These are phyloP conservation scores for Phyllopteryx taeniolatus DNA, from an alignment of 2,113 vertebrate genomes.

Conservation along the genomic window DNA sequence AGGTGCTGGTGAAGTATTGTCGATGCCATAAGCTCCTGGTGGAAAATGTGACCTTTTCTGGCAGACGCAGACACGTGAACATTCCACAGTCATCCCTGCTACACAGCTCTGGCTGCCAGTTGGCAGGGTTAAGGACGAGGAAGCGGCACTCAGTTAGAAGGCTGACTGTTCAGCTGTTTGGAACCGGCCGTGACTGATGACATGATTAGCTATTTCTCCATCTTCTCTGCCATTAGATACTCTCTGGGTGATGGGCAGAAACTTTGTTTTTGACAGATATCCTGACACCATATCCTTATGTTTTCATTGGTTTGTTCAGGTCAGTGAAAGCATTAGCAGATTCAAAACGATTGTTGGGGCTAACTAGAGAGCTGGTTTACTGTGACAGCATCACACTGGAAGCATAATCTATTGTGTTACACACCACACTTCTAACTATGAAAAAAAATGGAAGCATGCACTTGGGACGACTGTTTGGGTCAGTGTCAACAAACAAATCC, in stretches of 20 bases:
- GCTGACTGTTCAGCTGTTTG: conserved; percentile 25
- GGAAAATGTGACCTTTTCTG: conserved; percentile 25
- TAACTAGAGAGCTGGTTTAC: conserved; percentile 5
- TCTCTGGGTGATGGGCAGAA: not conserved
- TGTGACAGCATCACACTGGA: not conserved
- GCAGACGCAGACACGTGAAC: conserved; percentile 18
- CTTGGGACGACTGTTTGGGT: not conserved
- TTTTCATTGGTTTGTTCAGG: not conserved
- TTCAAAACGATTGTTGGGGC: not conserved
- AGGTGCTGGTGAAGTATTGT: conserved; percentile 6
- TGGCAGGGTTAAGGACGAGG: conserved; percentile 19
- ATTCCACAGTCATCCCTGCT: conserved; percentile 8
- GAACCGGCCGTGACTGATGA: conserved; percentile 22
- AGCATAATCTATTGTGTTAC: conserved; percentile 1
- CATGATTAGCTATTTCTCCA: conserved; percentile 24
- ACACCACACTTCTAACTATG: conserved; percentile 5
- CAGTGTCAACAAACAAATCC: not conserved
- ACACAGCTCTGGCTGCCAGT: conserved; percentile 15
- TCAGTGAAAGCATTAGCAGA: not conserved
- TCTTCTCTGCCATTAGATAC: conserved; percentile 7
- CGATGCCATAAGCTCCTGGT: conserved; percentile 13
- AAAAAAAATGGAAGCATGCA: not conserved
- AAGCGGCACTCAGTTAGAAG: conserved; percentile 15
- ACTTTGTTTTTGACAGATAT: not conserved
- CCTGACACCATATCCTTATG: conserved; percentile 1